Evolutionary conservation across 2,797 vertebrate species (phyloP).

Genomic region (Argentina silus): DNA sequence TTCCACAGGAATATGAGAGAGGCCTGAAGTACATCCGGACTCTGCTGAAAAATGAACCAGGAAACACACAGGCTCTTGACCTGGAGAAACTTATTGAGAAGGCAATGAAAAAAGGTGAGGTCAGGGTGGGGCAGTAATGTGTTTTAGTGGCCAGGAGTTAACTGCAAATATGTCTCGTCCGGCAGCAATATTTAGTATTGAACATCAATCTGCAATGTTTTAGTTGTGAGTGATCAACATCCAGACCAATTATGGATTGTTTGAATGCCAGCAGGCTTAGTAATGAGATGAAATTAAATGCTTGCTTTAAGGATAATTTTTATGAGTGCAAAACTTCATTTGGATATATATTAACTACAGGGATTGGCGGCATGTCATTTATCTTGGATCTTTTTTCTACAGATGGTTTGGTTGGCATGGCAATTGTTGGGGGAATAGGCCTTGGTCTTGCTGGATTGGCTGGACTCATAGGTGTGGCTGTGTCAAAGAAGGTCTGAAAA

Average conservation of each 20-base stretch:
- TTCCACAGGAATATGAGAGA: constrained; percentile 78
- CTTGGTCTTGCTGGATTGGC: constrained; percentile 80
- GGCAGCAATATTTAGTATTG: neutral
- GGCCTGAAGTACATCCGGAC: constrained; percentile 79
- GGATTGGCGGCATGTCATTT: neutral
- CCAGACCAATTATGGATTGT: neutral
- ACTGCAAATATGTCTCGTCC: neutral
- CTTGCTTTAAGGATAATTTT: too few relatives aligned
- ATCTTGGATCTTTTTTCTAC: neutral
- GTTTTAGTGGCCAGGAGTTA: neutral
- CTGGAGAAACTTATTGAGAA: constrained; percentile 80
- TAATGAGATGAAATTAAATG: neutral
- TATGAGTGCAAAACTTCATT: too few relatives aligned
- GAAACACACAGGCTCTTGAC: constrained; percentile 79
- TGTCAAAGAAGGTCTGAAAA: constrained; percentile 64
- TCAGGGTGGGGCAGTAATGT: neutral
- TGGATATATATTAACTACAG: neutral
- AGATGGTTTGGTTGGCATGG: constrained; percentile 85
- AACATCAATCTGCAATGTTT: neutral
- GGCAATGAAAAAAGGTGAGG: constrained; percentile 80
- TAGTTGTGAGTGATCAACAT: neutral
- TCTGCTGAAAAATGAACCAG: constrained; percentile 78
- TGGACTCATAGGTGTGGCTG: constrained; percentile 80
- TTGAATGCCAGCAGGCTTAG: neutral
- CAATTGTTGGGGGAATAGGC: constrained; percentile 81